phyloP scores from a whole-genome alignment of 35 echinoderm and acorn worm genomes.

The Eucidaris tribuloides region DNA sequence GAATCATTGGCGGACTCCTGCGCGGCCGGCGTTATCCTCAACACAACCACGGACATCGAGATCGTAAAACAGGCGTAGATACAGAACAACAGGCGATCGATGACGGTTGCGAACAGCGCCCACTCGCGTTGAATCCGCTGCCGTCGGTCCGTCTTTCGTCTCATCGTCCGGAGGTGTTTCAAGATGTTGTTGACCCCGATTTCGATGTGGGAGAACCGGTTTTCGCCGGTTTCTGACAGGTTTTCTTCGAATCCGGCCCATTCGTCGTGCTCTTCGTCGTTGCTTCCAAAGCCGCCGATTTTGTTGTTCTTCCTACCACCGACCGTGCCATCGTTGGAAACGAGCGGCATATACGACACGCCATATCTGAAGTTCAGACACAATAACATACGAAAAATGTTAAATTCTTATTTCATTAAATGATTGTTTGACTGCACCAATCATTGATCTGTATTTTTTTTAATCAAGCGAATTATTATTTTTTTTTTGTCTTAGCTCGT shows the following conservation, averaged over 20 bases:
- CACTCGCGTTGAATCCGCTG: conserved; percentile 76
- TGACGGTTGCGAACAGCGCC: conserved; percentile 86
- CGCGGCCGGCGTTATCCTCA: conserved; percentile 48
- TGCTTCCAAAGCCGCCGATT: neutral
- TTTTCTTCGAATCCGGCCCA: conserved; percentile 47
- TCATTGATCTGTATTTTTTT: too few species aligned
- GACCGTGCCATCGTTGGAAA: conserved; percentile 14
- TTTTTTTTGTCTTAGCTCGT: too few species aligned
- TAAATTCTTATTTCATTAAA: too few species aligned
- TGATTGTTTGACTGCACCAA: too few species aligned
- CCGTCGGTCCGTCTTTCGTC: conserved; percentile 18
- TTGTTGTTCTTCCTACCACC: conserved; percentile 24
- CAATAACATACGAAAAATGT: too few species aligned
- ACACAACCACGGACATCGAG: conserved; percentile 62
- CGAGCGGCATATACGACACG: conserved; percentile 63
- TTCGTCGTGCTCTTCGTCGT: conserved; percentile 33
- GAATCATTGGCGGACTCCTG: neutral
- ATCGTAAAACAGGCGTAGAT: conserved; percentile 91
- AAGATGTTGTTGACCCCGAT: conserved; percentile 65
- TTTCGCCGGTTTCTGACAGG: conserved; percentile 41
- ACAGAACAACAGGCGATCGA: conserved; percentile 84
- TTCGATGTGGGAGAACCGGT: conserved; percentile 71
- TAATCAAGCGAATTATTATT: too few species aligned
- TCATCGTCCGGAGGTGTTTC: conserved; percentile 45
- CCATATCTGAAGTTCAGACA: conserved; percentile 77